Base-by-base conservation (phyloP, 2,888 invertebrate genomes). In the Neoaliturus tenellus region DNA sequence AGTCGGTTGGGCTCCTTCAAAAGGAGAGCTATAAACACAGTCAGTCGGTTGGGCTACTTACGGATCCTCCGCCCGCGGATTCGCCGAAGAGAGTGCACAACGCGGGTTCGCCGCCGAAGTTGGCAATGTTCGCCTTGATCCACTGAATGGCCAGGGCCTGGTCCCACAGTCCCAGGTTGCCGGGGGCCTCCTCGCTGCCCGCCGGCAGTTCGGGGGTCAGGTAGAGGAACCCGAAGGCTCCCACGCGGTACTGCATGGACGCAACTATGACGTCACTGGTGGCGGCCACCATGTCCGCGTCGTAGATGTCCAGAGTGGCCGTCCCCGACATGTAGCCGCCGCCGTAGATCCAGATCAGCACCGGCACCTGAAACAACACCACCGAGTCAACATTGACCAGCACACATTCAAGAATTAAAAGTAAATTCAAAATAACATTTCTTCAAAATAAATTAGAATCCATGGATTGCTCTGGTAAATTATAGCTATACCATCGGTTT, bases 311-410 rank as follows among this genome's bases (percentile, higher is more conserved):
- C 87, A 98, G 92, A 20, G 98, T 97, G 62, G 97, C 95, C 28
- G 98, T 97, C 33, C 98, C 98, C 88, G 96, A 96, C 96, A 97
- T 97, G 91, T 97, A 98, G 25, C 98, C 97, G 6, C 98, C 98
- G 0, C 98, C 98, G 90, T 98, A 98, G 88, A 98, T 96, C 98
- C 98, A 98, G 71, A 98, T 95, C 87, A 98, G 91, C 88, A 98
- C 95, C 81, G 98, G 96, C 88, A 95, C 94, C 90, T 88, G 82
- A 17, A 33, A 67, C 67, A 69, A 62, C 4, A n/a, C n/a, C n/a
- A n/a, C n/a, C n/a, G n/a, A n/a, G n/a, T n/a, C n/a, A n/a, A n/a
- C n/a, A n/a, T n/a, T n/a, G n/a, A n/a, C n/a, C n/a, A n/a, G n/a
- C n/a, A n/a, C n/a, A n/a, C n/a, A n/a, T n/a, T n/a, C n/a, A n/a